phyloP scores from a whole-genome alignment of 1,140 invertebrate genomes.

The Lethrus apterus region DNA sequence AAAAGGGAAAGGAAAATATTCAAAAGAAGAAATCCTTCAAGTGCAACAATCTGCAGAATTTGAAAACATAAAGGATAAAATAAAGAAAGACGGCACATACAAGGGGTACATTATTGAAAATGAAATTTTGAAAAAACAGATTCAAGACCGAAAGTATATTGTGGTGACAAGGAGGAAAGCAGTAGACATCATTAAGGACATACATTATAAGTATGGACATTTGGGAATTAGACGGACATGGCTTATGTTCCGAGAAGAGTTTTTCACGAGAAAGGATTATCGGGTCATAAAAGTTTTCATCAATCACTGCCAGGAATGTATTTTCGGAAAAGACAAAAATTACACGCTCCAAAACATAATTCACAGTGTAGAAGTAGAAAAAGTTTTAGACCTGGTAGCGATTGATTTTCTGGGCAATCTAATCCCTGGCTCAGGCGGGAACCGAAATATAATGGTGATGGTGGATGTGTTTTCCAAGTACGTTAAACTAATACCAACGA shows the following conservation, averaged over 20 bases:
- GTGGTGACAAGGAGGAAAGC: neutral
- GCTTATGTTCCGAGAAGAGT: neutral
- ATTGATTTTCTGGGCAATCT: slow-evolving; percentile 1
- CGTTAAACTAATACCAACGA: neutral
- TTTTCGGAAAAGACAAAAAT: neutral
- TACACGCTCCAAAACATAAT: no score
- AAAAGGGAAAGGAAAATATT: neutral
- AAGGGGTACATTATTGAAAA: neutral
- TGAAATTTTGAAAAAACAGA: neutral
- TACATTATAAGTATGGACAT: no score
- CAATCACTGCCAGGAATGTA: neutral
- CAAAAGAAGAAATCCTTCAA: neutral
- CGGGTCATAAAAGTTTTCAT: neutral
- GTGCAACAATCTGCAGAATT: neutral
- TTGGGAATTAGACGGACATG: neutral
- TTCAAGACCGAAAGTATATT: neutral
- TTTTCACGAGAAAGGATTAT: neutral
- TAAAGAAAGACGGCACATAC: neutral
- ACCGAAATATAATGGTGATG: neutral
- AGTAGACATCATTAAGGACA: neutral
- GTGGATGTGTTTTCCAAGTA: neutral
- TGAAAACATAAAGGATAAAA: neutral
- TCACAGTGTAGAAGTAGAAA: no score
- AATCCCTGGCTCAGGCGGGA: neutral
- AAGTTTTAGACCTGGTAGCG: neutral